Evolutionary conservation across 2,797 vertebrate genomes (phyloP), one percentile per base, ranked within the genome.

Genomic region (Cirrhinus mrigala): DNA sequence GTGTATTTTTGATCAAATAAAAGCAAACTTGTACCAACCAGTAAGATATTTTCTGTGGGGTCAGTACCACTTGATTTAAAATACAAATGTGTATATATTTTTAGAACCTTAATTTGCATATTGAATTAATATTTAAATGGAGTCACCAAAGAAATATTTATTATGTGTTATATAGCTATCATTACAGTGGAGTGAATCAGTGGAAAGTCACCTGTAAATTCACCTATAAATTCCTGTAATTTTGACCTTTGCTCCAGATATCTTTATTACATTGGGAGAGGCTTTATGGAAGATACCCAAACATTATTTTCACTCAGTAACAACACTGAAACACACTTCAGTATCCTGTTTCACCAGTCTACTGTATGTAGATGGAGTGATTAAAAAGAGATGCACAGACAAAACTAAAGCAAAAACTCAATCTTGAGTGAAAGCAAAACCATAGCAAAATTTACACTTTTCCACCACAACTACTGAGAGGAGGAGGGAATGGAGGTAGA

Each of bases 301-400:
- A 80, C 10, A 56, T 54, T 20, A 37, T 8, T 18, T 71, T 54
- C 46, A 83, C 7, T 54, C 74, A 60, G 54, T 76, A 24, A 46
- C 69, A 56, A 69, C 60, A 15, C 40, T 83, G 79, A 84, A 75
- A 84, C 77, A 83, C 33, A 64, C 58, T 81, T 64, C 44, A 18
- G 70, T 66, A 74, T 62, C 73, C 76, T 85, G 80, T 74, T 80
- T 88, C 75, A 75, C 48, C 54, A n/a, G 80, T 58, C 69, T 62
- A 60, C n/a, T 60, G n/a, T 84, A 22, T 52, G 82, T 48, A 29
- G 66, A 66, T 33, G 20, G 37, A 64, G 9, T 37, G 74, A 76
- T 75, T 20, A 64, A 77, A 81, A 68, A 16, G 6, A 71, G n/a
- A 48, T 7, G 14, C 11, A 3, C 22, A 14, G 12, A 33, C 12